phyloP scores from a whole-genome alignment of 1,140 invertebrate species.

The Drosophila parabipectinata region DNA sequence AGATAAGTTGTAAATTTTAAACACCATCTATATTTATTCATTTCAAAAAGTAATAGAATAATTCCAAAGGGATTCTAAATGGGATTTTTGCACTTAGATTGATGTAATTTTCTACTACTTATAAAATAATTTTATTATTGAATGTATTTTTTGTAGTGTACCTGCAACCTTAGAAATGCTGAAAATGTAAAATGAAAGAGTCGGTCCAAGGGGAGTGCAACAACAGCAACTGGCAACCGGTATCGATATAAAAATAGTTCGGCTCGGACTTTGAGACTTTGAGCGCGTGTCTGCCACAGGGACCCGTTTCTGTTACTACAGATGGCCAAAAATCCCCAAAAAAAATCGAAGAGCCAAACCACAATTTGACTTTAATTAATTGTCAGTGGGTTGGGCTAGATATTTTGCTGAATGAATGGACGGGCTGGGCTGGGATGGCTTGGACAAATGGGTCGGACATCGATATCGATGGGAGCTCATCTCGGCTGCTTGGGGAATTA shows the following conservation, averaged over 20 bases:
- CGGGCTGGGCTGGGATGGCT: conserved; percentile 55
- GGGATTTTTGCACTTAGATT: too few species aligned
- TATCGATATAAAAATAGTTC: conserved; percentile 58
- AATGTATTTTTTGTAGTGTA: conserved; percentile 6
- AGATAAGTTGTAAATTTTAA: too few species aligned
- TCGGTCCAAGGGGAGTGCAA: conserved; percentile 25
- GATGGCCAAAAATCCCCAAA: conserved; percentile 13
- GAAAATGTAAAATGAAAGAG: conserved; percentile 65
- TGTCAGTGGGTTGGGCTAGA: conserved; percentile 70
- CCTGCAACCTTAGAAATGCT: conserved; percentile 61
- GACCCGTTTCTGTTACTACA: conserved; percentile 20
- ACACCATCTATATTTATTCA: too few species aligned
- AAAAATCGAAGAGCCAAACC: conserved; percentile 23
- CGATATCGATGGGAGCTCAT: conserved; percentile 56
- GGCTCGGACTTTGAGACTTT: conserved; percentile 45
- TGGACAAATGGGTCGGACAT: conserved; percentile 17
- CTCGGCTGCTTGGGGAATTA: conserved; percentile 40
- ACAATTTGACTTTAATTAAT: conserved; percentile 74
- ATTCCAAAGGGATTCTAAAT: too few species aligned
- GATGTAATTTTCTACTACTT: not conserved
- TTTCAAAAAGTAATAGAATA: too few species aligned
- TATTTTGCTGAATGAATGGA: conserved; percentile 63
- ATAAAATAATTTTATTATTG: not conserved
- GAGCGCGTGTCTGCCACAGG: conserved; percentile 45
- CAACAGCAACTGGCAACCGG: conserved; percentile 49